A percentile compares a stretch with the other conserved stretches of the same genome.
These are phyloP conservation scores for Ptychochromis oligacanthus DNA, from an alignment of 2,113 vertebrate genomes.

Conservation along the genomic window DNA sequence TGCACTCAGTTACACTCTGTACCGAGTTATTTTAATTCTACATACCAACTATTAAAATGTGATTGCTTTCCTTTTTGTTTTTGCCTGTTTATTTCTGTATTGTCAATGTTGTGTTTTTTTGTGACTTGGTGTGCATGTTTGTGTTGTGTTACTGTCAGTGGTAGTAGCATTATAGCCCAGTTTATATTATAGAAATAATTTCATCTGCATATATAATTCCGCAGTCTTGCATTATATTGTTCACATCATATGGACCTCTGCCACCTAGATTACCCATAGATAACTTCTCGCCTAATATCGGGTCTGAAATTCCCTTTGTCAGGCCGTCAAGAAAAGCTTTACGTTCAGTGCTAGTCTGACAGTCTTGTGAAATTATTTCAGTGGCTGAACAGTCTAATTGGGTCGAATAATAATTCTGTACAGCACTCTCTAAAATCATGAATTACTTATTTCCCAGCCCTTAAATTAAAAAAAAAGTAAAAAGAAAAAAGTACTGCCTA, in stretches of 20 bases:
- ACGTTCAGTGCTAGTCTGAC: not conserved
- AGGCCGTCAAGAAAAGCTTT: not conserved
- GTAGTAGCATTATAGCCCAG: not conserved
- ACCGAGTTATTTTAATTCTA: not conserved
- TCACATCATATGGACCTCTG: not conserved
- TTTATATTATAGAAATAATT: not conserved
- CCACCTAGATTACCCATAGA: not conserved
- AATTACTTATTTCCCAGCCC: not conserved
- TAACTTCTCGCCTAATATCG: not conserved
- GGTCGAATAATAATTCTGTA: not conserved
- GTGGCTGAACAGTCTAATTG: not conserved
- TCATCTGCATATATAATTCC: not conserved
- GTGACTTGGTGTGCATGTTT: not conserved
- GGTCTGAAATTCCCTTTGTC: not conserved
- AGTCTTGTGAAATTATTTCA: not conserved
- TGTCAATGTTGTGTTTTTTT: not conserved
- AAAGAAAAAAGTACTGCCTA: not conserved
- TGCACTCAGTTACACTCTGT: not conserved
- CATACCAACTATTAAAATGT: not conserved
- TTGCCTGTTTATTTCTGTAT: not conserved
- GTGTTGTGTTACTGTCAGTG: not conserved
- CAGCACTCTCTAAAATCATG: not conserved
- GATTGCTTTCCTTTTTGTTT: not conserved
- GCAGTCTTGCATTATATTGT: not conserved
- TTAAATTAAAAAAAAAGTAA: not conserved